Conservation (phyloP, 1,140 invertebrate genomes). For the Ooceraea biroi region DNA sequence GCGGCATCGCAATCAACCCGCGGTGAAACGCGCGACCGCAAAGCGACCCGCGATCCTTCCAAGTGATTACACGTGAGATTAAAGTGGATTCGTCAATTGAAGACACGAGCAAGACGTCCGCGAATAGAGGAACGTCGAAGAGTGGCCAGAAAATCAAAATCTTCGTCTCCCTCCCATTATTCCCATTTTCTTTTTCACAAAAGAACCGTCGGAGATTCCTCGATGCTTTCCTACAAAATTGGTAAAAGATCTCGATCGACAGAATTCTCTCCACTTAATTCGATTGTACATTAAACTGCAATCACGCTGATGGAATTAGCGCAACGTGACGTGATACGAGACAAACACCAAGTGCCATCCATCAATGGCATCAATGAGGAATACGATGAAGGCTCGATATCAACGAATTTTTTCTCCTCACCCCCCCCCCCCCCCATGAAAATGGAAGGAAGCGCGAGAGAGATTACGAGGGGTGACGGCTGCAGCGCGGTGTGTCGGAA, state of each 20-base stretch:
- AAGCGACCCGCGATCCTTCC: conserved; percentile 3
- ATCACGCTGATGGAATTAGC: conserved; percentile 1
- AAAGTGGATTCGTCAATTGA: conserved; percentile 24
- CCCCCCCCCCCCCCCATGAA: neutral
- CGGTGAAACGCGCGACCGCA: neutral
- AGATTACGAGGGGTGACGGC: conserved; percentile 67
- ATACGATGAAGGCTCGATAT: conserved; percentile 24
- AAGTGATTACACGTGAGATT: conserved; percentile 9
- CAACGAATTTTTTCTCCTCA: conserved; percentile 48
- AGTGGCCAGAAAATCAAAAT: conserved; percentile 11
- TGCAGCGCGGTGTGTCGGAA: conserved; percentile 73
- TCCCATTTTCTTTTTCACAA: neutral
- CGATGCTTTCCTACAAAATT: neutral
- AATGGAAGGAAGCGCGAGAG: conserved; percentile 61
- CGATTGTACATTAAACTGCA: conserved; percentile 4
- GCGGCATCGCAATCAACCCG: neutral
- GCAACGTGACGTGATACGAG: neutral
- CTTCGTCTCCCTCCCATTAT: neutral
- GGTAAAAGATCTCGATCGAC: neutral
- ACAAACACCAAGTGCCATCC: neutral
- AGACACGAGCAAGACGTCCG: neutral
- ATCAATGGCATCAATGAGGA: conserved; percentile 9
- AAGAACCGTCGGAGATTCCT: conserved; percentile 12
- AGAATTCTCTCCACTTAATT: neutral
- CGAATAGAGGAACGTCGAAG: neutral